Evolutionary conservation across 2,888 invertebrate species (phyloP), one percentile per base, ranked within the genome.

Genomic region (Leptinotarsa haldemani): DNA sequence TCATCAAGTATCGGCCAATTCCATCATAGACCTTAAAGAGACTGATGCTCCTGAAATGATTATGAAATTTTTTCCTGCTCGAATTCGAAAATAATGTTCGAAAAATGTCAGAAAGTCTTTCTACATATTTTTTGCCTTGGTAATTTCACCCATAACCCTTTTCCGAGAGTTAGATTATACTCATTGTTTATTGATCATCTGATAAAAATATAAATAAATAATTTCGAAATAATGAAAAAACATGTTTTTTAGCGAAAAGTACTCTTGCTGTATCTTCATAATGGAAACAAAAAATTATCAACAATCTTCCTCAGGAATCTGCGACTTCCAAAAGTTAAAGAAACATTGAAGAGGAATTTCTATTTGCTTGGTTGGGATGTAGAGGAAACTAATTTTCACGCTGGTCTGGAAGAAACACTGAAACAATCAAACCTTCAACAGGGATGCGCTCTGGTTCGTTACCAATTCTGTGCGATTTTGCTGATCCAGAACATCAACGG

Each of bases 341-440:
- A 79, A 30, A 74, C 83, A 58, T 66, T 84, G 16, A 78, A 77
- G 47, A 72, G 78, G 12, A 76, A 77, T 61, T 85, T 81, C 71
- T 80, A 79, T 68, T 52, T 85, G 9, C 64, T 85, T 30, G 84
- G 84, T n/a, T 86, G 85, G 84, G 83, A 85, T 75, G 65, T 85
- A 5, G 79, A 80, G 46, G 76, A 82, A 22, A 70, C 76, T 16
- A 70, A 71, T 30, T 82, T 80, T 74, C 81, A 83, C 64, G 66
- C 75, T 70, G 81, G 81, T 69, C 82, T 85, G 77, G 75, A 70
- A 46, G 52, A 73, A 25, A 76, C 79, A 12, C 70, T 80, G 71
- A 69, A 69, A 73, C 53, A 78, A 40, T 77, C 74, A 22, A 74
- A 82, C 16, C 77, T 81, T 47, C 76, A 77, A 53, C 70, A 75